Percentiles rank a stretch among this genome's conserved stretches.
phyloP scores from a whole-genome alignment of 2,888 invertebrate species.

The Tetragonisca angustula region DNA sequence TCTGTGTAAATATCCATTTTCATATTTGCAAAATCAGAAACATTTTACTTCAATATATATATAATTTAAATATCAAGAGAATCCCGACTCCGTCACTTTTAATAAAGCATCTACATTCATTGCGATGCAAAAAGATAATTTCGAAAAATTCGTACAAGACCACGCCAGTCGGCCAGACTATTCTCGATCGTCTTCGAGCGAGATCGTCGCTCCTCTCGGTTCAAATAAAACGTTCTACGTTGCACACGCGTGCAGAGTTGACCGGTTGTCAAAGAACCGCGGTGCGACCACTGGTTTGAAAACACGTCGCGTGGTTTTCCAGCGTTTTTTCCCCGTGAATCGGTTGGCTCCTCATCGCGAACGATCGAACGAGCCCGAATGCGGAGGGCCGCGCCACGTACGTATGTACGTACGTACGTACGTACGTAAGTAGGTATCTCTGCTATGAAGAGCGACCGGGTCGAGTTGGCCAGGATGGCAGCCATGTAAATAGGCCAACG shows the following conservation, averaged over 20 bases:
- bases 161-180: neutral
- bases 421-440: constrained; percentile 68
- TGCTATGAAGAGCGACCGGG: constrained; percentile 66
- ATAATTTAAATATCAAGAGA: neutral
- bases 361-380: constrained; percentile 70
- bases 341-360: constrained; percentile 19
- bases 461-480: constrained; percentile 71
- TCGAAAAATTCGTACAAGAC: neutral
- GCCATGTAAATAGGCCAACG: constrained; percentile 81
- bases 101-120: no score
- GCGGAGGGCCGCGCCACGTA: constrained; percentile 62
- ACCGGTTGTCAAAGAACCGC: neutral
- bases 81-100: no score
- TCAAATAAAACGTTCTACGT: neutral
- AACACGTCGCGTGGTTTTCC: neutral
- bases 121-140: neutral
- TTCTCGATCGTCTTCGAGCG: neutral
- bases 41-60: no score
- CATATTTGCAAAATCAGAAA: no score
- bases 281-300: neutral
- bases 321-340: constrained; percentile 21
- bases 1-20: neutral
- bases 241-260: neutral
- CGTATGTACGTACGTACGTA: constrained; percentile 39
- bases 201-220: neutral